A percentile compares a stretch with the other conserved stretches of the same genome.
These are phyloP conservation scores for Cossypha dichroa DNA, from an alignment of 2,797 vertebrate species.

Conservation along the genomic window DNA sequence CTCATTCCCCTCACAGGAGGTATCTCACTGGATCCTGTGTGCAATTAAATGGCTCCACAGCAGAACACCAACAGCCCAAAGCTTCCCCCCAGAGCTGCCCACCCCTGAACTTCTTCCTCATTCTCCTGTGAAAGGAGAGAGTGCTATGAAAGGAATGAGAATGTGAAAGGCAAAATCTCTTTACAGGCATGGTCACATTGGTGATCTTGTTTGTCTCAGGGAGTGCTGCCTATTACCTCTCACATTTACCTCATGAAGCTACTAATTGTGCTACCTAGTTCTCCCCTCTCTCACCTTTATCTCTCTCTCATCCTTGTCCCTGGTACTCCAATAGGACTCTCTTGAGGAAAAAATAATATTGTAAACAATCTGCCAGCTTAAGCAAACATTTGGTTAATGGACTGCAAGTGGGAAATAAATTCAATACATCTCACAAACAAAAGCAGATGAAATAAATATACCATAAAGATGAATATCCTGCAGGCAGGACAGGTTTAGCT, in stretches of 20 bases:
- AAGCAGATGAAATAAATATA: background rate
- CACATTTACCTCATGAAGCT: background rate
- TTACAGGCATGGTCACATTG: rapidly evolving
- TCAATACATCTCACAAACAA: background rate
- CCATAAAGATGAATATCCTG: background rate
- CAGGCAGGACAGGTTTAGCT: background rate
- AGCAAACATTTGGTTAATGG: background rate
- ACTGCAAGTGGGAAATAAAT: background rate
- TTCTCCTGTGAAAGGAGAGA: background rate
- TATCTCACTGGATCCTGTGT: background rate
- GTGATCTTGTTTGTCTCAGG: background rate
- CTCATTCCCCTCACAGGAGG: background rate
- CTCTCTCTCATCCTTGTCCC: background rate
- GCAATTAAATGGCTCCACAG: background rate
- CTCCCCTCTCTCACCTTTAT: background rate
- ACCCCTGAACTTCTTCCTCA: background rate
- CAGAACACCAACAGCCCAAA: background rate
- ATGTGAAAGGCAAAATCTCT: background rate
- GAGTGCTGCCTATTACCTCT: background rate
- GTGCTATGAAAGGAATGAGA: background rate
- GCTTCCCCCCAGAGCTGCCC: background rate
- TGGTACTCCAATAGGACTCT: background rate
- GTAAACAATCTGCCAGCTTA: background rate
- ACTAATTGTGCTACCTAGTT: background rate
- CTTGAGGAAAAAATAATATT: background rate